These are phyloP conservation scores for Dendrocincla tyrannina DNA, from an alignment of 2,797 vertebrate genomes.

Conservation along the genomic window DNA sequence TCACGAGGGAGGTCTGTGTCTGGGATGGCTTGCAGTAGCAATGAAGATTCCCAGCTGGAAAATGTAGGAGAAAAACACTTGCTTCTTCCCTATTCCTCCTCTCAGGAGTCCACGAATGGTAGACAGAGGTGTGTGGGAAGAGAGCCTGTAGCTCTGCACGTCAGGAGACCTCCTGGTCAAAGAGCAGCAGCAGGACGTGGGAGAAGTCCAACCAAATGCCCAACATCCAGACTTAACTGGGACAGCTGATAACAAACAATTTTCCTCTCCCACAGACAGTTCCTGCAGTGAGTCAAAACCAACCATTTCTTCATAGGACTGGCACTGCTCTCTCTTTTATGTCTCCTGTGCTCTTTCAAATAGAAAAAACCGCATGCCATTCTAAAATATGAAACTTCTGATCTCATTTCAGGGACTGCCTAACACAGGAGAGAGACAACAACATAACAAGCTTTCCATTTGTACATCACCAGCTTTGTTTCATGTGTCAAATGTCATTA, in stretches of 20 bases:
- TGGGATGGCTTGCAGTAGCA: not conserved
- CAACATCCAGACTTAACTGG: not conserved
- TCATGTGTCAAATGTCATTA: not conserved
- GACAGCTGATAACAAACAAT: not conserved
- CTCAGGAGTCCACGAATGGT: accelerated
- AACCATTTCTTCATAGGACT: not conserved
- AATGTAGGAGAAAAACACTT: not conserved
- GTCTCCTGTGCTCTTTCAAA: not conserved
- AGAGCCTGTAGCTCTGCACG: not conserved
- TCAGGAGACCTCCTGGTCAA: not conserved
- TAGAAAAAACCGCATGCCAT: not conserved
- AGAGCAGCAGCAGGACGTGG: not conserved
- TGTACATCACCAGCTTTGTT: not conserved
- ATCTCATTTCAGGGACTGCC: not conserved
- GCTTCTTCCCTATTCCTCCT: not conserved
- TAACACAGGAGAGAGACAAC: not conserved
- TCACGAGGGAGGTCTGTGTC: not conserved
- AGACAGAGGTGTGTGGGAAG: not conserved
- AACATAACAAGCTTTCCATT: not conserved
- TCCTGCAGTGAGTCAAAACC: not conserved
- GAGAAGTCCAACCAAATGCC: not conserved
- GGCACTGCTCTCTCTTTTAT: not conserved
- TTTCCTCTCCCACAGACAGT: not conserved
- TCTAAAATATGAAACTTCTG: not conserved
- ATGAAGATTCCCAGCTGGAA: not conserved